phyloP scores from a whole-genome alignment of 2,888 invertebrate genomes.

The Sarcophaga carnaria region DNA sequence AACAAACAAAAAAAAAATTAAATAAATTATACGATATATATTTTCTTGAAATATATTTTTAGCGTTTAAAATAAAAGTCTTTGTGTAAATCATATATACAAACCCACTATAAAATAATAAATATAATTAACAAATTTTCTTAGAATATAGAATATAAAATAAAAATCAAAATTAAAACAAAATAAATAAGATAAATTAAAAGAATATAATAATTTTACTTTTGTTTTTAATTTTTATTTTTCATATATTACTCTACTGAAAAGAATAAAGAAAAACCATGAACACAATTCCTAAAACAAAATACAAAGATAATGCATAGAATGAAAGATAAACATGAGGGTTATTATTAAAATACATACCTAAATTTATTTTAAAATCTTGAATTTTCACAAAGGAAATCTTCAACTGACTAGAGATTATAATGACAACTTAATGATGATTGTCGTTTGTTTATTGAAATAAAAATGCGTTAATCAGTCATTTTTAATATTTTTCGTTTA shows the following conservation, averaged over 20 bases:
- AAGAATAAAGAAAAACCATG: conserved; percentile 12
- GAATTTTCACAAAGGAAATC: too few relatives aligned
- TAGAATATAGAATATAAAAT: conserved; percentile 59
- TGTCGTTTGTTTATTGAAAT: too few relatives aligned
- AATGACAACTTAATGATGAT: too few relatives aligned
- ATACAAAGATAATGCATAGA: not conserved
- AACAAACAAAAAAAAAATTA: not conserved
- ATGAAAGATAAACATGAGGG: not conserved
- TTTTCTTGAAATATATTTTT: conserved; percentile 28
- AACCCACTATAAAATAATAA: conserved; percentile 47
- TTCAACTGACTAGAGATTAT: too few relatives aligned
- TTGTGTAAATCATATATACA: conserved; percentile 37
- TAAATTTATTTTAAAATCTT: too few relatives aligned
- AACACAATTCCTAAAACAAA: conserved; percentile 17
- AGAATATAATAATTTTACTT: conserved; percentile 43
- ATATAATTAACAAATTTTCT: conserved; percentile 33
- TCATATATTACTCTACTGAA: conserved; percentile 12
- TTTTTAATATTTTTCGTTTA: too few relatives aligned
- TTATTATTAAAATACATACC: too few relatives aligned
- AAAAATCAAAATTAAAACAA: conserved; percentile 31
- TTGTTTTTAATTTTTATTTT: conserved; percentile 31
- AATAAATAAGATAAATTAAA: conserved; percentile 27
- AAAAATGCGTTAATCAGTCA: too few relatives aligned
- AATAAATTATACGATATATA: not conserved
- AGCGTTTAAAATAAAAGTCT: conserved; percentile 30